Base-by-base conservation (phyloP, 1,140 invertebrate genomes). In the Apocrypta bakeri region DNA sequence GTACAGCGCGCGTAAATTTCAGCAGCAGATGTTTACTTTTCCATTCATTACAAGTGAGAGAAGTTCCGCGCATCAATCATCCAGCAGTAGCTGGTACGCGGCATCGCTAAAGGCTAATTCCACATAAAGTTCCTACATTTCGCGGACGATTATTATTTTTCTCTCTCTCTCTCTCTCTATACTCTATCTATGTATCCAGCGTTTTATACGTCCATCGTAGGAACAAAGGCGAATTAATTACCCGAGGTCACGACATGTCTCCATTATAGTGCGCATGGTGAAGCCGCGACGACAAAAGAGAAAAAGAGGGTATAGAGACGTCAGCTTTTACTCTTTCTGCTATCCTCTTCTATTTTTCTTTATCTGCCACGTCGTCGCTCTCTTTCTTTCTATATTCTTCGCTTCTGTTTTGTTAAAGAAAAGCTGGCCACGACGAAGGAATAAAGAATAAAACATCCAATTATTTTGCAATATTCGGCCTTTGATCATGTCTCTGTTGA, bases 11-110 rank as follows among this genome's bases (percentile, higher is more conserved):
- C 48, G 42, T 17, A 17, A 56, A 56, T 56, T 56, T 21, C 48
- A 7, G 14, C 48, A 7, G 6, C 40, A 33, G 48, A 24, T 79
- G 27, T 79, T 79, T 79, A 69, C 61, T 48, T 29, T 48, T 25
- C 66, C 25, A 79, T 79, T 69, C 63, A 79, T 69, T 48, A 69
- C 40, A 25, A 56, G 42, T 29, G 29, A 17, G 48, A 74, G 71
- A 81, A 81, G 71, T 74, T 81, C 56, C 21, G 21, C 33, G 56
- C 71, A 81, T 74, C 79, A 81, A 81, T 81, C 79, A 81, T 81
- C 24, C 71, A 48, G 31, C 27, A 61, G 31, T 33, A 31, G n/a
- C n/a, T n/a, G n/a, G 37, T 25, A 25, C 31, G 1, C 61, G n/a
- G 11, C 31, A 37, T 21, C 24, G 11, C 14, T 11, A 25, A 17